These are phyloP conservation scores for Periophthalmus magnuspinnatus DNA, from an alignment of 2,797 vertebrate genomes.

Conservation along the genomic window DNA sequence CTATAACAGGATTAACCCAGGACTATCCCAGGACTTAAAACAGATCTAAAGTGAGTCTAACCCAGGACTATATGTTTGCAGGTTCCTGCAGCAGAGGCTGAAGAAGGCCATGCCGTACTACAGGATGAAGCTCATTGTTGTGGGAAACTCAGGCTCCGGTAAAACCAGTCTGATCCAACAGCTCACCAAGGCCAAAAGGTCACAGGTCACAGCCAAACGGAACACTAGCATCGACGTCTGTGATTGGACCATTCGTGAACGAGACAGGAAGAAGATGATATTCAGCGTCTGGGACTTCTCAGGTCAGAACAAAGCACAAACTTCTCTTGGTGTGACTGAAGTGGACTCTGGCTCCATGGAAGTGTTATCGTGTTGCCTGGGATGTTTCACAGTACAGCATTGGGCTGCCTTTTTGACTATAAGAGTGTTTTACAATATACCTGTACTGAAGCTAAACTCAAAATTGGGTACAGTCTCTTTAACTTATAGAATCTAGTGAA, in stretches of 20 bases:
- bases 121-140: conserved; percentile 94
- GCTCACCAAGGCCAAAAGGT: conserved; percentile 85
- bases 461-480: too few species aligned
- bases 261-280: conserved; percentile 84
- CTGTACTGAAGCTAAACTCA: too few species aligned
- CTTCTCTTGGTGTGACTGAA: too few species aligned
- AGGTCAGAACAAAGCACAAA: conserved; percentile 69
- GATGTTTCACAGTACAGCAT: too few species aligned
- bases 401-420: too few species aligned
- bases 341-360: too few species aligned
- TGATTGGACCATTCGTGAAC: conserved; percentile 86
- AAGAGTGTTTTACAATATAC: too few species aligned
- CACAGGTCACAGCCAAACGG: conserved; percentile 64
- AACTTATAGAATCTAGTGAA: too few species aligned
- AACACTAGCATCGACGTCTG: conserved; percentile 81
- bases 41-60: not conserved
- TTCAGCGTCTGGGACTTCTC: conserved; percentile 97
- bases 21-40: not conserved
- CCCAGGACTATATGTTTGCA: conserved; percentile 42
- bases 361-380: too few species aligned
- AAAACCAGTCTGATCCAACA: conserved; percentile 91
- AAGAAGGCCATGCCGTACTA: conserved; percentile 95
- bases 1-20: not conserved
- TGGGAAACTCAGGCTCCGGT: conserved; percentile 89
- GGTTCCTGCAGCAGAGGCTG: conserved; percentile 94